phyloP scores from a whole-genome alignment of 2,888 invertebrate species.

The Morinoia aosen region DNA sequence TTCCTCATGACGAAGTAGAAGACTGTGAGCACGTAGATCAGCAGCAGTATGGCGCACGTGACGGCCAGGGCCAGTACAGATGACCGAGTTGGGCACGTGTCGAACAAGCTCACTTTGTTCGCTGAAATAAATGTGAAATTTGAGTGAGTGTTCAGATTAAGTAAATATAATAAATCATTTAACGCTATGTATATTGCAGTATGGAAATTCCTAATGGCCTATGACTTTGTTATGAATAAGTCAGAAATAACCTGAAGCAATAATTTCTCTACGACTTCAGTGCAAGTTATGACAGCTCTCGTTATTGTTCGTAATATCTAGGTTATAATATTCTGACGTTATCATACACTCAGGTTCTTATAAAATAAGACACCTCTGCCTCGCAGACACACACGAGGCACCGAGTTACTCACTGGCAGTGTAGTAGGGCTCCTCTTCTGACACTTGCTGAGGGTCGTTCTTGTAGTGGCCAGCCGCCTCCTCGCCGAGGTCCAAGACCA shows the following conservation, averaged over 20 bases:
- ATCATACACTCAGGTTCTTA: not conserved
- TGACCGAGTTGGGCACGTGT: slow-evolving; percentile 91
- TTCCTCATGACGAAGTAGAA: slow-evolving; percentile 95
- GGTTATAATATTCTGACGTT: not conserved
- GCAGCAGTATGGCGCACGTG: slow-evolving; percentile 88
- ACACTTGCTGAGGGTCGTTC: slow-evolving; percentile 53
- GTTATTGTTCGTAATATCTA: not conserved
- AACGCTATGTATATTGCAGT: not conserved
- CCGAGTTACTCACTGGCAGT: slow-evolving; percentile 59
- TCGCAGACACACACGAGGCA: not conserved
- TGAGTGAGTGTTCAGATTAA: not conserved
- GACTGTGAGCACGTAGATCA: slow-evolving; percentile 90
- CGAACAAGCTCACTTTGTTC: slow-evolving; percentile 90
- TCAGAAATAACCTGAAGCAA: not conserved
- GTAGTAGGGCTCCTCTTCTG: slow-evolving; percentile 59
- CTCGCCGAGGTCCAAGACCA: slow-evolving; percentile 93
- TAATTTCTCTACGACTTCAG: not conserved
- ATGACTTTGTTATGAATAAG: not conserved
- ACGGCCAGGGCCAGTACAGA: slow-evolving; percentile 92
- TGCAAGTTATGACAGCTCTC: not conserved
- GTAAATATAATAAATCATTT: not conserved
- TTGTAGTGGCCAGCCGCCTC: slow-evolving; percentile 73
- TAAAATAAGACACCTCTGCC: not conserved
- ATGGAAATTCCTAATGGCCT: not conserved
- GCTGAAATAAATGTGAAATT: slow-evolving; percentile 75